These are phyloP conservation scores for Torymus tubicola DNA, from an alignment of 2,888 invertebrate species.

Conservation along the genomic window DNA sequence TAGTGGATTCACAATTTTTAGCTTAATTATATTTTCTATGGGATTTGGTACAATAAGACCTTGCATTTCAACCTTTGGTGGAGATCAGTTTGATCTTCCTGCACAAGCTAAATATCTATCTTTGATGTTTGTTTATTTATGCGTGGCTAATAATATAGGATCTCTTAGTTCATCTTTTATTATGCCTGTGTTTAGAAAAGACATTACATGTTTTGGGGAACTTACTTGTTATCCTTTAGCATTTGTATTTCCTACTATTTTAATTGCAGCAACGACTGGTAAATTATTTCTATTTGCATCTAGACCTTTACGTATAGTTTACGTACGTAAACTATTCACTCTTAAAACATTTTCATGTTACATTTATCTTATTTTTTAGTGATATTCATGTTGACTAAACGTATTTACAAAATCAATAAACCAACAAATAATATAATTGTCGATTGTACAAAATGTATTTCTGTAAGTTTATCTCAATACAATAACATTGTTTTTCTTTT, in stretches of 20 bases:
- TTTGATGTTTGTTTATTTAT: slow-evolving; percentile 94
- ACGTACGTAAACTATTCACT: too few species aligned
- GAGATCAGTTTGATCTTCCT: slow-evolving; percentile 92
- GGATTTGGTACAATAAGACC: slow-evolving; percentile 97
- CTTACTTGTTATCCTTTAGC: slow-evolving; percentile 89
- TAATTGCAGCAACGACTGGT: slow-evolving; percentile 90
- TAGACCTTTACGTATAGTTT: too few species aligned
- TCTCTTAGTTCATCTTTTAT: slow-evolving; percentile 91
- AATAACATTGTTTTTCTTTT: slow-evolving; percentile 15
- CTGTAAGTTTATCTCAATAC: slow-evolving; percentile 79
- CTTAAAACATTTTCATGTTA: too few species aligned
- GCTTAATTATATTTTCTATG: slow-evolving; percentile 87
- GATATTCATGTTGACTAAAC: slow-evolving; percentile 88
- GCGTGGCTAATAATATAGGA: slow-evolving; percentile 94
- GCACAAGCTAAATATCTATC: slow-evolving; percentile 88
- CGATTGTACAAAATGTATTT: slow-evolving; percentile 85
- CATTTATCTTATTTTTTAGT: slow-evolving; percentile 78
- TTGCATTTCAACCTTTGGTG: slow-evolving; percentile 95
- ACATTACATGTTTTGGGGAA: slow-evolving; percentile 86
- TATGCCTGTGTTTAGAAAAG: slow-evolving; percentile 90
- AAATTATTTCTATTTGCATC: slow-evolving; percentile 55
- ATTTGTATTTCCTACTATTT: slow-evolving; percentile 91
- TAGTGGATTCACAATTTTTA: slow-evolving; percentile 82
- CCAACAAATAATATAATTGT: slow-evolving; percentile 91
- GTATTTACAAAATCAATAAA: slow-evolving; percentile 85